These are phyloP conservation scores for Amblyteles armatorius DNA, from an alignment of 2,888 invertebrate species.

Conservation along the genomic window DNA sequence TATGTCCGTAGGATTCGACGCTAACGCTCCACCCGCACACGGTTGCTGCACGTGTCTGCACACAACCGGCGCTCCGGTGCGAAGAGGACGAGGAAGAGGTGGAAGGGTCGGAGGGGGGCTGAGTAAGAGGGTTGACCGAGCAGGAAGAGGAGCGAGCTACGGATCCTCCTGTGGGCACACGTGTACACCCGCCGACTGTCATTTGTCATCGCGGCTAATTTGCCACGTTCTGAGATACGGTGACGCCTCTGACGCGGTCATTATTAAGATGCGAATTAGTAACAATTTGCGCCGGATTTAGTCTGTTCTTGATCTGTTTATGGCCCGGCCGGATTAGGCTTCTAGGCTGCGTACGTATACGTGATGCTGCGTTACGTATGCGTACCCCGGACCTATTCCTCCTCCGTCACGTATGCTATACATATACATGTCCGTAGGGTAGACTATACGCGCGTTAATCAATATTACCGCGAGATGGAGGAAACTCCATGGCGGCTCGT, in stretches of 20 bases:
- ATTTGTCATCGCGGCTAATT: constrained; percentile 84
- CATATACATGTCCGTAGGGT: constrained; percentile 31
- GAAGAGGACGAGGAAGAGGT: constrained; percentile 56
- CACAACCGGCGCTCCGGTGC: constrained; percentile 68
- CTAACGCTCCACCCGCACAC: constrained; percentile 71
- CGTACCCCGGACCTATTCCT: constrained; percentile 56
- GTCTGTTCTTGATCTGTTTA: constrained; percentile 84
- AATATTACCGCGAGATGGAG: constrained; percentile 80
- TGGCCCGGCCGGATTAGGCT: constrained; percentile 83
- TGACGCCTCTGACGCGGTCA: constrained; percentile 84
- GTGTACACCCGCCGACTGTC: constrained; percentile 78
- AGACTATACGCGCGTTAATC: constrained; percentile 79
- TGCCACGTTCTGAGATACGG: constrained; percentile 85
- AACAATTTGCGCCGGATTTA: constrained; percentile 85
- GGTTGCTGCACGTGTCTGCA: constrained; percentile 65
- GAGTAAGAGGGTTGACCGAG: constrained; percentile 55
- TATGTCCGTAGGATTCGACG: constrained; percentile 79
- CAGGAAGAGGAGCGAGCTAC: constrained; percentile 53
- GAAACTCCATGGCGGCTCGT: constrained; percentile 54
- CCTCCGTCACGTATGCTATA: constrained; percentile 38
- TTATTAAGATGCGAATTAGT: constrained; percentile 85
- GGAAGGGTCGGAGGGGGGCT: constrained; percentile 59
- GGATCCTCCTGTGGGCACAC: constrained; percentile 70
- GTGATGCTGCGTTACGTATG: constrained; percentile 82
- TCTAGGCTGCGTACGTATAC: constrained; percentile 72